Conservation (phyloP, 2,797 vertebrate species). For the Alcedo quadribrachys region DNA sequence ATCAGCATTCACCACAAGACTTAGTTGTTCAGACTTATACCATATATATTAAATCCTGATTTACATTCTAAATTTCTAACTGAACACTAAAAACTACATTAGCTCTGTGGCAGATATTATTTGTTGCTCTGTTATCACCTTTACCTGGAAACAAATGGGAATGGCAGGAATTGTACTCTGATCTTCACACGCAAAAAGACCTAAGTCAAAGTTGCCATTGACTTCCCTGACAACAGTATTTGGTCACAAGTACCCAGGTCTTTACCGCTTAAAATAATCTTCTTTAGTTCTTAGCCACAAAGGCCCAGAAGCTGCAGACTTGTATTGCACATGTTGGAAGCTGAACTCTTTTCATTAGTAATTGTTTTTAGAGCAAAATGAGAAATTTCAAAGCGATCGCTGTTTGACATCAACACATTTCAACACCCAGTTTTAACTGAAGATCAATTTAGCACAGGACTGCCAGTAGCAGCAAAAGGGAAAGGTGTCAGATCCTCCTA, state of each 20-base stretch:
- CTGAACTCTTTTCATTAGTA: rapidly evolving
- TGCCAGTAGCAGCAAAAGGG: neutral
- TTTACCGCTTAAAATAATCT: slow-evolving; percentile 47
- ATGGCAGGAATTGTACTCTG: rapidly evolving
- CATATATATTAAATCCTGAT: neutral
- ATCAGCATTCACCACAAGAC: neutral
- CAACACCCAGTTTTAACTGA: rapidly evolving
- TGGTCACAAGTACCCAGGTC: neutral
- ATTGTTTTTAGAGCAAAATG: neutral
- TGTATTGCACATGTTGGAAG: neutral
- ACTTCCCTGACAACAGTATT: neutral
- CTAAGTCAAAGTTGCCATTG: neutral
- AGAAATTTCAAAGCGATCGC: neutral
- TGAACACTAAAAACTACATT: neutral
- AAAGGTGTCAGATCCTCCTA: neutral
- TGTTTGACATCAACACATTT: neutral
- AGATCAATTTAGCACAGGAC: rapidly evolving
- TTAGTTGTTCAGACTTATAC: neutral
- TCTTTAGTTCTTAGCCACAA: slow-evolving; percentile 4
- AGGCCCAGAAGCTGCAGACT: neutral
- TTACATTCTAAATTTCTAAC: neutral
- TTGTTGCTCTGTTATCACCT: neutral
- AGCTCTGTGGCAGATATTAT: neutral
- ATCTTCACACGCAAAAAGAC: neutral
- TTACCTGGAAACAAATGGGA: neutral